Base-by-base conservation (phyloP, 2,113 vertebrate genomes). In the Todiramphus chloris region DNA sequence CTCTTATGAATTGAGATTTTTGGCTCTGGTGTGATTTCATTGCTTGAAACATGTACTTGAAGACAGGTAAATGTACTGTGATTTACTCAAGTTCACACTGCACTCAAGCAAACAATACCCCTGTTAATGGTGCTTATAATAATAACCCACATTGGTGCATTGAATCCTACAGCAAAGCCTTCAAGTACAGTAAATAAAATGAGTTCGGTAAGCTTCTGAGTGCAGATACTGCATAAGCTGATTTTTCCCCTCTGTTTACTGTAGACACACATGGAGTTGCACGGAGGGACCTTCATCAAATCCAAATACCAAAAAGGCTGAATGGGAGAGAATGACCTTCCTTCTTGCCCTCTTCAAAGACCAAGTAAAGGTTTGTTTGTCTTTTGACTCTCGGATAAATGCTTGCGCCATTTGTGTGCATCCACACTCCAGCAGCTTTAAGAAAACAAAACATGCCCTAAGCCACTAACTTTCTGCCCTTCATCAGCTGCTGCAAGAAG, bases 281-380 rank as follows among this genome's bases (percentile, higher is more conserved):
- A 83, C 64, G 89, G 64, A 94, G 89, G 43, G 37, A 83, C 58
- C 18, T 50, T 68, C 28, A 84, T 73, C 23, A 92, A 93, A 89
- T 81, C 73, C 48, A 83, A 67, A 37, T 64, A 75, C 37, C 9
- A 72, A 62, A 70, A 82, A 53, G 35, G 25, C 30, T 48, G 48
- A 50, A 86, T 78, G 15, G 31, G 50, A 48, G 20, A 60, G 44
- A 89, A 56, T 5, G 18, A 23, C 27, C 30, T 91, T 94, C 87
- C 44, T 93, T 93, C 66, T 58, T 91, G 50, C 85, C 23, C 46
- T 56, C 59, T 90, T 83, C 66, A 97, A 93, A 77, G 70, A 75
- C 23, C 55, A 75, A 80, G 37, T 55, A 44, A 83, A 74, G 59
- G 48, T n/a, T 39, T 48, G 37, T 85, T 70, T 92, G 79, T 46